phyloP scores from a whole-genome alignment of 2,797 vertebrate genomes.

The Lithobates sylvaticus region DNA sequence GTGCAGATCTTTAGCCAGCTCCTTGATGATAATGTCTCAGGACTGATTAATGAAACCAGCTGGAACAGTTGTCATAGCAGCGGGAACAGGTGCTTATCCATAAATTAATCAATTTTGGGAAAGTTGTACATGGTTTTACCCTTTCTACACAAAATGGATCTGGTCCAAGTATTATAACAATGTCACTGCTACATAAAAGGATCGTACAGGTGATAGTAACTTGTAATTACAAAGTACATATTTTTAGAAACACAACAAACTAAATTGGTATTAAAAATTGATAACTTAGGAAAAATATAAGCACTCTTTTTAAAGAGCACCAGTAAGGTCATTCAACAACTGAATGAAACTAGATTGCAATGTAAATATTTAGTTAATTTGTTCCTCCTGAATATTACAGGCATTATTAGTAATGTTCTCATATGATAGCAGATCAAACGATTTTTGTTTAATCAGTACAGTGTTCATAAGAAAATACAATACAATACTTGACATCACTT shows the following conservation, averaged over 20 bases:
- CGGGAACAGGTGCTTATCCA: constrained; percentile 56
- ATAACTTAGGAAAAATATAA: background rate
- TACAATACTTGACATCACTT: no score
- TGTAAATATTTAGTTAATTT: no score
- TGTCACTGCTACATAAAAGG: constrained; percentile 16
- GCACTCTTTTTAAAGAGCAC: background rate
- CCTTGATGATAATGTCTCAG: constrained; percentile 54
- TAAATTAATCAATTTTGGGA: constrained; percentile 57
- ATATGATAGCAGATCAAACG: no score
- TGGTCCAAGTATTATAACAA: constrained; percentile 14
- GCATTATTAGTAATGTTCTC: no score
- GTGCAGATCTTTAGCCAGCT: constrained; percentile 40
- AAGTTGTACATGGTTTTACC: constrained; percentile 41
- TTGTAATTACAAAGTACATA: constrained; percentile 23
- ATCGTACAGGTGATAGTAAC: background rate
- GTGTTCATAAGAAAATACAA: no score
- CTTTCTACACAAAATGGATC: constrained; percentile 35
- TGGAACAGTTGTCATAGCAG: constrained; percentile 56
- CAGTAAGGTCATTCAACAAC: no score
- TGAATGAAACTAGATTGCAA: no score
- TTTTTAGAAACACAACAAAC: constrained; percentile 1
- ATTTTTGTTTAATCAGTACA: no score
- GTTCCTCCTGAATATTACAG: no score
- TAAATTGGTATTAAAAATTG: background rate
- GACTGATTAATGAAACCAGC: constrained; percentile 57